These are phyloP conservation scores for Passer montanus DNA, from an alignment of 2,113 vertebrate species.

Conservation along the genomic window DNA sequence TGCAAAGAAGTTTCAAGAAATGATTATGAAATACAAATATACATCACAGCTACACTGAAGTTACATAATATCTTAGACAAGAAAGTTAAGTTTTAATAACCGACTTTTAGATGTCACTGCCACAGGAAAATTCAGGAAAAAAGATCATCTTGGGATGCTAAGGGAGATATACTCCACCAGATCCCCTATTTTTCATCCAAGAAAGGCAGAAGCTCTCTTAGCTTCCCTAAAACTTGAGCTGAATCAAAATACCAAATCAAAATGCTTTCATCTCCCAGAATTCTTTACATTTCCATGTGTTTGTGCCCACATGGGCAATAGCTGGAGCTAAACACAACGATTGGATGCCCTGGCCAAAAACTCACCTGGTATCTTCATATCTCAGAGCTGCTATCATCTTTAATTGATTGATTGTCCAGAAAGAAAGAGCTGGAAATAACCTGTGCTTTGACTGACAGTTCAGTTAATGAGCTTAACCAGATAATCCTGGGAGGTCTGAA, in stretches of 20 bases:
- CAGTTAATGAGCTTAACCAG: constrained; percentile 18
- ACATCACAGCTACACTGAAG: neutral
- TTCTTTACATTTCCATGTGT: neutral
- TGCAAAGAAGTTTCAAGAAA: constrained; percentile 46
- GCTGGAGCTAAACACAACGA: rapidly evolving
- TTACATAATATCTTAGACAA: constrained; percentile 8
- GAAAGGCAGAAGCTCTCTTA: neutral
- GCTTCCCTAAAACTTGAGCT: neutral
- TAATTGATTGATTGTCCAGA: neutral
- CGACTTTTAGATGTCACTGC: neutral
- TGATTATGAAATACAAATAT: constrained; percentile 30
- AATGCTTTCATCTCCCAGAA: neutral
- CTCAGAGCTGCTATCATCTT: neutral
- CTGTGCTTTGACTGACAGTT: neutral
- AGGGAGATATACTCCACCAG: neutral
- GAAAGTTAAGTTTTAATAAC: neutral
- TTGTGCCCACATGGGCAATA: neutral
- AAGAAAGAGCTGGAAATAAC: neutral
- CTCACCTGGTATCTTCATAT: neutral
- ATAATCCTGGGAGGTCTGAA: neutral
- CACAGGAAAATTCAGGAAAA: neutral
- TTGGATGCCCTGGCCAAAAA: neutral
- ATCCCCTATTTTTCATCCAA: neutral
- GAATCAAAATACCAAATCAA: neutral
- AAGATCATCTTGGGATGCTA: neutral